Conservation (phyloP, 1,140 invertebrate genomes). For the Solenopsis fugax region DNA sequence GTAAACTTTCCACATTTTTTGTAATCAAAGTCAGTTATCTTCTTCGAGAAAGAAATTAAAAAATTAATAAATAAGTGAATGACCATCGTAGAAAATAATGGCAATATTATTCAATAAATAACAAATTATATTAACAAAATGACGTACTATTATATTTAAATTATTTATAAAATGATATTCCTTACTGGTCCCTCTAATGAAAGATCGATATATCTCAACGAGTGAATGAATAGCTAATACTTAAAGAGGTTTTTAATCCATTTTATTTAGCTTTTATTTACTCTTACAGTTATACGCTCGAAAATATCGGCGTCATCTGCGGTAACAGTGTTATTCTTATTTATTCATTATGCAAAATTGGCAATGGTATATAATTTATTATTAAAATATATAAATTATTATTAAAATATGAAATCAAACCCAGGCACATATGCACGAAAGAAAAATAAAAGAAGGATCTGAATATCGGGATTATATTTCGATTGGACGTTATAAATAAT, state of each 20-base stretch:
- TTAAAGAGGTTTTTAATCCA: not conserved
- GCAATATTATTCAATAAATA: no score
- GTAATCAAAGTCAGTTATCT: no score
- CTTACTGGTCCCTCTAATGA: no score
- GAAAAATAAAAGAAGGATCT: constrained; percentile 70
- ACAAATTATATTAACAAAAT: no score
- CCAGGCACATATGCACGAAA: constrained; percentile 29
- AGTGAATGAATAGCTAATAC: not conserved
- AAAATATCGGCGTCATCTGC: constrained; percentile 17
- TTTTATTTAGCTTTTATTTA: not conserved
- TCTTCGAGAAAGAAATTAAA: no score
- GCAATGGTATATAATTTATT: constrained; percentile 67
- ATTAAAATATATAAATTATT: constrained; percentile 28
- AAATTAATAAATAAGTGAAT: no score
- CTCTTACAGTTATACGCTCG: not conserved
- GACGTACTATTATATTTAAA: no score
- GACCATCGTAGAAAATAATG: no score
- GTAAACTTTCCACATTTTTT: no score
- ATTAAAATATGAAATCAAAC: constrained; percentile 11
- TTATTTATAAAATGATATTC: no score
- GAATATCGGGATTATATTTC: constrained; percentile 55
- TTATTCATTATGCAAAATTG: constrained; percentile 12
- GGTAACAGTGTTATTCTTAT: constrained; percentile 55
- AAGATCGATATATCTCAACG: not conserved
- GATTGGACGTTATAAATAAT: constrained; percentile 42